Base-by-base conservation (phyloP, 1,140 invertebrate genomes). In the Eufriesea mexicana region DNA sequence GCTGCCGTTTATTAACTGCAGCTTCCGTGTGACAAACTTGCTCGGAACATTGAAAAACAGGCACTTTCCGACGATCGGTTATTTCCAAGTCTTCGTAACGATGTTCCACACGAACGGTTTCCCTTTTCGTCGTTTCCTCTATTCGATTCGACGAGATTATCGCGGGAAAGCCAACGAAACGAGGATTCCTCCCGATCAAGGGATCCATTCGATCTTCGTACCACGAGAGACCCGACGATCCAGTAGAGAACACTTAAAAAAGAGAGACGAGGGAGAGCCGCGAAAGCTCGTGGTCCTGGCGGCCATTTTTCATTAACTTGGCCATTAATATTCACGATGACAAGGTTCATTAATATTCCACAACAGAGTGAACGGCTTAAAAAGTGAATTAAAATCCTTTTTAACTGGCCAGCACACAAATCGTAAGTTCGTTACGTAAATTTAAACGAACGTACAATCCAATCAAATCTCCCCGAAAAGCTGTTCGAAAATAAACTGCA, bases 271-370 rank as follows among this genome's bases (percentile, higher is more conserved):
- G 20, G n/a, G 20, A 35, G 47, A 9, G 5, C 20, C 9, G 23
- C 5, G 12, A 23, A n/a, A 42, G 12, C 35, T 67, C 18, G 5
- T 14, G 20, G 28, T 2, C 9, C 8, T 35, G 12, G 2, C 16
- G 49, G 23, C 18, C 35, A 55, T 81, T 75, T 66, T 75, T 81
- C 49, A 81, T 66, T 55, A 66, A 45, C 18, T 18, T 14, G 20
- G 25, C 57, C 73, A 67, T 82, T 82, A 82, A 82, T 82, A 82
- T 76, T 82, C 73, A 67, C 51, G 42, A 25, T 57, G 62, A 23
- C 51, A 67, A 42, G 9, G 51, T 76, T 82, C 79, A 77, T 82
- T 82, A 82, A 82, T 82, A 77, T 67, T 57, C 42, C 42, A 9
- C 16, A 28, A 59, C 62, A 23, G 14, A 7, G 16, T n/a, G 10